A percentile compares a stretch with the other conserved stretches of the same genome.
These are phyloP conservation scores for Baccha elongata DNA, from an alignment of 2,888 invertebrate genomes.

Conservation along the genomic window DNA sequence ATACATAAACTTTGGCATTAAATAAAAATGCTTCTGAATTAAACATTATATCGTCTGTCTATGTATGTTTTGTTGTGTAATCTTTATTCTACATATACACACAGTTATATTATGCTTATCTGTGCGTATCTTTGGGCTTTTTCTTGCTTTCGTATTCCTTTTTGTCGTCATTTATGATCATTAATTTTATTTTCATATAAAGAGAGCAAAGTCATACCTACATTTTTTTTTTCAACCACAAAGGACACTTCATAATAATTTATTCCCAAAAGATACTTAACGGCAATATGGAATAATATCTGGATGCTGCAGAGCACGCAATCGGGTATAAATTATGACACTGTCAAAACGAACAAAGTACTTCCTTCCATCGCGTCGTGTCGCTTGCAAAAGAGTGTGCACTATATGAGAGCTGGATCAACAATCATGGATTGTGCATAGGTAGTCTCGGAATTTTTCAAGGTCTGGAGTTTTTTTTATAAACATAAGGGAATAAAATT, in stretches of 20 bases:
- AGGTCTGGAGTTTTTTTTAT: too few species aligned
- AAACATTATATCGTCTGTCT: conserved; percentile 46
- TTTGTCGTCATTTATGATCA: conserved; percentile 60
- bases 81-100: neutral
- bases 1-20: conserved; percentile 33
- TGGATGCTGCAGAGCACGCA: conserved; percentile 13
- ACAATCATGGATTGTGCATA: too few species aligned
- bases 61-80: neutral
- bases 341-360: conserved; percentile 54
- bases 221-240: conserved; percentile 53
- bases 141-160: conserved; percentile 10
- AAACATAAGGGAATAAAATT: too few species aligned
- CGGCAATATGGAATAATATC: conserved; percentile 20
- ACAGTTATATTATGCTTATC: neutral
- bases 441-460: too few species aligned
- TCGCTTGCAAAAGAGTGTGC: neutral
- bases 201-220: conserved; percentile 45
- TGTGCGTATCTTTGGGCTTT: neutral
- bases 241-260: conserved; percentile 43
- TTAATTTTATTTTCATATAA: conserved; percentile 59
- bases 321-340: conserved; percentile 51
- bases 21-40: conserved; percentile 61
- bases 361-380: conserved; percentile 3
- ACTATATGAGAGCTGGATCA: too few species aligned
- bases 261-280: conserved; percentile 28